Evolutionary conservation across 2,888 invertebrate species (phyloP).

Genomic region (Rhynchonema sp.): DNA sequence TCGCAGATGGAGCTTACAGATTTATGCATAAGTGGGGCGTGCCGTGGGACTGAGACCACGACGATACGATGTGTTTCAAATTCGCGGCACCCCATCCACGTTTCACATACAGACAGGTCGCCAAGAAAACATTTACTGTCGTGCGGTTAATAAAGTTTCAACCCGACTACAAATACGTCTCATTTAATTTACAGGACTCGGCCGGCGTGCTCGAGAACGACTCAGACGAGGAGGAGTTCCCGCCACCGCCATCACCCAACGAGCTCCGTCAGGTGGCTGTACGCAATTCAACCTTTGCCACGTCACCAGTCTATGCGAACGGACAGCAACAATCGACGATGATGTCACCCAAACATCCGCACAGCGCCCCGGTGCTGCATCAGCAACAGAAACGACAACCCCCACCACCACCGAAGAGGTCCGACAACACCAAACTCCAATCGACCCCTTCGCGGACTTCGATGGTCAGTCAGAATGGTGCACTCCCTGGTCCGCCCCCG

Average conservation of each 20-base stretch:
- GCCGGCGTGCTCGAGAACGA: slow-evolving; percentile 12
- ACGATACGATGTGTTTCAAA: too few species aligned
- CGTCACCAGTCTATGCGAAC: too few species aligned
- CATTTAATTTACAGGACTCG: not conserved
- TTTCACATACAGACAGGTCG: too few species aligned
- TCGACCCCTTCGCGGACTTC: not conserved
- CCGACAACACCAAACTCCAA: slow-evolving; percentile 15
- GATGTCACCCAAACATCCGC: not conserved
- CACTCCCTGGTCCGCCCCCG: not conserved
- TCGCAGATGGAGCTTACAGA: too few species aligned
- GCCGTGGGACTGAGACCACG: too few species aligned
- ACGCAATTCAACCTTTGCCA: too few species aligned
- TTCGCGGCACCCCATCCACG: too few species aligned
- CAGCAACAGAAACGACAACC: slow-evolving; percentile 4
- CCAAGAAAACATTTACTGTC: too few species aligned
- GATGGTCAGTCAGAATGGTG: not conserved
- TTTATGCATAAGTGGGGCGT: too few species aligned
- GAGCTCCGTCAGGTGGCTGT: slow-evolving; percentile 20
- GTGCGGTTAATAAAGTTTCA: too few species aligned
- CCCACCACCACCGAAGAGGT: slow-evolving; percentile 23
- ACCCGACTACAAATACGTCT: too few species aligned
- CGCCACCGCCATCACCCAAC: slow-evolving; percentile 18
- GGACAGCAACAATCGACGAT: slow-evolving; percentile 9
- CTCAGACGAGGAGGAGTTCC: slow-evolving; percentile 23
- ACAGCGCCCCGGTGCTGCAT: not conserved